These are phyloP conservation scores for Beris chalybata DNA, from an alignment of 2,888 invertebrate species.

Conservation along the genomic window DNA sequence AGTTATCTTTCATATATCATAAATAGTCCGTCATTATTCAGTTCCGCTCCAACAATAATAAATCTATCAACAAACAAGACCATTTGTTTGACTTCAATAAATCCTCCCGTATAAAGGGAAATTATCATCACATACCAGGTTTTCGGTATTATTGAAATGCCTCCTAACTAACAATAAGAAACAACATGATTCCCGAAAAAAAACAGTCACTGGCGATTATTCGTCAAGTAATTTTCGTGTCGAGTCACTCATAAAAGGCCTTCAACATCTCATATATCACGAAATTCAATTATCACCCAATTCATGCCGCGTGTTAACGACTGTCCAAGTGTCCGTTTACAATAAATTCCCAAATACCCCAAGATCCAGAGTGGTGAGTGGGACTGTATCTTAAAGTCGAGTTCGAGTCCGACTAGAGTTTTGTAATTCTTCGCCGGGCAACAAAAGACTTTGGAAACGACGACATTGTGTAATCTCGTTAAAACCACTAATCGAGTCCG, in stretches of 20 bases:
- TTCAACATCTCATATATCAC: conserved; percentile 23
- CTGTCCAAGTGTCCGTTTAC: conserved; percentile 22
- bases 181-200: conserved; percentile 11
- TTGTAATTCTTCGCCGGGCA: conserved; percentile 5
- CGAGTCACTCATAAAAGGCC: conserved; percentile 22
- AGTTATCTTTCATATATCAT: no score
- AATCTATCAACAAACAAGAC: conserved; percentile 22
- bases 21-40: no score
- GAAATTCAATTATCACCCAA: conserved; percentile 37
- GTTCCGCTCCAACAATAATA: no score
- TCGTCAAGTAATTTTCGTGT: conserved; percentile 1
- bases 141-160: conserved; percentile 4
- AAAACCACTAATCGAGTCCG: conserved; percentile 36
- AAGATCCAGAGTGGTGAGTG: no score
- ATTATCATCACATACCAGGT: conserved; percentile 22
- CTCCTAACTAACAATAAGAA: not conserved
- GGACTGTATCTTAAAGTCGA: no score
- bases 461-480: conserved; percentile 37
- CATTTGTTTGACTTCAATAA: conserved; percentile 25
- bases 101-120: conserved; percentile 18
- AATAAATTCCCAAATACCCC: conserved; percentile 1
- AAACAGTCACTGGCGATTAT: not conserved
- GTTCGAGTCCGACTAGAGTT: no score
- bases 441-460: conserved; percentile 30
- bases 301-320: conserved; percentile 33